A percentile compares a stretch with the other conserved stretches of the same genome.
These are phyloP conservation scores for Silurus lanzhouensis DNA, from an alignment of 2,797 vertebrate species.

Conservation along the genomic window DNA sequence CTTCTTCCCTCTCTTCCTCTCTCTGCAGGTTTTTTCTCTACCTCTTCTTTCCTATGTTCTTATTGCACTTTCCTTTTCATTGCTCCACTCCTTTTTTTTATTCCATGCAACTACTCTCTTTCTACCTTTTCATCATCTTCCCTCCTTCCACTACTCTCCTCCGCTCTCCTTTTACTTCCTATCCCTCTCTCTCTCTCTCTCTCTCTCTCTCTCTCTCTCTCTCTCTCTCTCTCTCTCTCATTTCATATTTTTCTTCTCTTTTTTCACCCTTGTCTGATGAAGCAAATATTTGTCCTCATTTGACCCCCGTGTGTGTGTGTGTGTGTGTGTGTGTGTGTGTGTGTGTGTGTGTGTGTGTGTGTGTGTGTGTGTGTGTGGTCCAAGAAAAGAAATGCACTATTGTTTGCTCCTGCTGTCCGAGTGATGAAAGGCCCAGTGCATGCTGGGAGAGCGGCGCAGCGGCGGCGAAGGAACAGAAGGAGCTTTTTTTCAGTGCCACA, in stretches of 20 bases:
- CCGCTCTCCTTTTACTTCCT: background rate
- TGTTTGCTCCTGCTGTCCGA: constrained; percentile 46
- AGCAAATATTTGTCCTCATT: constrained; percentile 24
- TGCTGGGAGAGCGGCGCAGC: constrained; percentile 35
- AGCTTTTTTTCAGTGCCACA: constrained; percentile 45
- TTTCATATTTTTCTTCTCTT: background rate
- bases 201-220: background rate
- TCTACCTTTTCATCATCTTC: background rate
- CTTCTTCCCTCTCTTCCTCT: background rate
- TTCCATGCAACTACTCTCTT: constrained; percentile 6
- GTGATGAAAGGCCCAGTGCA: constrained; percentile 43
- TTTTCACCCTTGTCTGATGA: background rate
- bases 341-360: background rate
- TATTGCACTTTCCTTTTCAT: background rate
- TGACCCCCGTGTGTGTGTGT: constrained; percentile 15
- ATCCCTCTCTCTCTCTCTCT: too few relatives aligned
- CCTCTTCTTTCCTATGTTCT: background rate
- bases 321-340: background rate
- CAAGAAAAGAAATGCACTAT: constrained; percentile 39
- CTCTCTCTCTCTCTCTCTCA: background rate
- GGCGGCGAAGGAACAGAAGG: constrained; percentile 36
- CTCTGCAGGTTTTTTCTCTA: background rate
- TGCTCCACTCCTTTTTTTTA: background rate
- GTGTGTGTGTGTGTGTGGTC: constrained; percentile 16
- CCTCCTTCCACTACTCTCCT: constrained; percentile 3